Percentiles rank a stretch among this genome's conserved stretches.
phyloP scores from a whole-genome alignment of 2,113 vertebrate genomes.

The Asarcornis scutulata region DNA sequence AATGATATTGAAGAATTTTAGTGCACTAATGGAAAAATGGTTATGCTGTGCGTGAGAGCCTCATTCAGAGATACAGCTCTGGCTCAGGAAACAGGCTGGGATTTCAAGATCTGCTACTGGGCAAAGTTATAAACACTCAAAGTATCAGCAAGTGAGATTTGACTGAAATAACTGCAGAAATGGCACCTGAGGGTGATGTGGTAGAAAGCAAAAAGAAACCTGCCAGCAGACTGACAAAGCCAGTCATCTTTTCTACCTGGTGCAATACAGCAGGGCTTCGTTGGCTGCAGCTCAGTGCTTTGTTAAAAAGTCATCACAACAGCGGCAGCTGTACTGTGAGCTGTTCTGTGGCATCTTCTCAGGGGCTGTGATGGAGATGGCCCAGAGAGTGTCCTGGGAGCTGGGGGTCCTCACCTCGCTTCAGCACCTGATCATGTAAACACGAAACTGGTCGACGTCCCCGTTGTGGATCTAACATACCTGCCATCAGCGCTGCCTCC shows the following conservation, averaged over 20 bases:
- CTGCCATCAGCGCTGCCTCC: not conserved
- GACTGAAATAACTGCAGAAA: not conserved
- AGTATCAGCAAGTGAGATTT: not conserved
- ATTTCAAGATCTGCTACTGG: not conserved
- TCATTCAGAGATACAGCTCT: not conserved
- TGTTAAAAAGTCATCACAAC: not conserved
- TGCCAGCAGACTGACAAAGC: too few relatives aligned
- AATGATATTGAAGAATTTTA: not conserved
- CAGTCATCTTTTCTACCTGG: not conserved
- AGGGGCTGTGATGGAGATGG: not conserved
- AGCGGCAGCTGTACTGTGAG: not conserved
- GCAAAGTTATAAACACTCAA: not conserved
- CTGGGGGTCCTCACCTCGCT: not conserved
- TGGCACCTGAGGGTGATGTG: fast-evolving
- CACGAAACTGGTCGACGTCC: not conserved
- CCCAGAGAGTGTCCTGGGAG: not conserved
- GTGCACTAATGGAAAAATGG: not conserved
- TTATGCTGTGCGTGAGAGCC: not conserved
- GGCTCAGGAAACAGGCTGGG: not conserved
- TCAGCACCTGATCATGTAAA: not conserved
- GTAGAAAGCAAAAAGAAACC: not conserved
- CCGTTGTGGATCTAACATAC: not conserved
- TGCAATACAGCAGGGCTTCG: not conserved
- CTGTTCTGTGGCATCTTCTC: not conserved
- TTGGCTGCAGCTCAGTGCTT: not conserved